These are phyloP conservation scores for Melopsittacus undulatus DNA, from an alignment of 2,797 vertebrate genomes.

Conservation along the genomic window DNA sequence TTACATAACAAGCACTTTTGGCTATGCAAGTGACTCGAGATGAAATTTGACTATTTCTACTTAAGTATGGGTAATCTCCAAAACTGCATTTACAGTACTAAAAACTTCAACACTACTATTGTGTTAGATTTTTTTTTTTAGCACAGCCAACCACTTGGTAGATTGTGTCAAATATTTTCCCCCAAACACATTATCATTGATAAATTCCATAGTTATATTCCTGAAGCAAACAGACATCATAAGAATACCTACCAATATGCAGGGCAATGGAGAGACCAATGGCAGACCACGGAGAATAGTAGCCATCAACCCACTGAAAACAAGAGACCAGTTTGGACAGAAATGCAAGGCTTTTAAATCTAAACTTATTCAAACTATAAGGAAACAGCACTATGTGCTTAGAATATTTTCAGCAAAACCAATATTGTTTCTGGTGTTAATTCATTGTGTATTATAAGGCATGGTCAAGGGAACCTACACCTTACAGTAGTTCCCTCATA, in stretches of 20 bases:
- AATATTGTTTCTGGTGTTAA: not conserved
- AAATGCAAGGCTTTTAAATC: not conserved
- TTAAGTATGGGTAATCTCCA: not conserved
- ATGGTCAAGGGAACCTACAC: not conserved
- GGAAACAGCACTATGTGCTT: not conserved
- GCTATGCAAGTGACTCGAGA: not conserved
- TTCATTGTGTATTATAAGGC: not conserved
- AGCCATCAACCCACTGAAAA: slow-evolving; percentile 95
- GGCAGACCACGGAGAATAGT: slow-evolving; percentile 96
- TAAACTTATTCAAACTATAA: not conserved
- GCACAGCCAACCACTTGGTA: not conserved
- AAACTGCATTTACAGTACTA: not conserved
- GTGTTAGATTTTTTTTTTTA: accelerated
- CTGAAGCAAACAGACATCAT: not conserved
- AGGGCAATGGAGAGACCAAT: slow-evolving; percentile 97
- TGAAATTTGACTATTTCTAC: not conserved
- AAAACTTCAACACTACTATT: not conserved
- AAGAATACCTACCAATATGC: slow-evolving; percentile 87
- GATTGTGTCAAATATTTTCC: not conserved
- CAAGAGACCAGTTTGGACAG: not conserved
- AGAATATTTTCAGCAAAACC: not conserved
- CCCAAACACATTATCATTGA: not conserved
- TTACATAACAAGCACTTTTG: not conserved
- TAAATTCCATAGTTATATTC: not conserved
- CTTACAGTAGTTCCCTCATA: not conserved